phyloP scores from a whole-genome alignment of 2,113 vertebrate genomes.

The Rhynchomys soricoides region DNA sequence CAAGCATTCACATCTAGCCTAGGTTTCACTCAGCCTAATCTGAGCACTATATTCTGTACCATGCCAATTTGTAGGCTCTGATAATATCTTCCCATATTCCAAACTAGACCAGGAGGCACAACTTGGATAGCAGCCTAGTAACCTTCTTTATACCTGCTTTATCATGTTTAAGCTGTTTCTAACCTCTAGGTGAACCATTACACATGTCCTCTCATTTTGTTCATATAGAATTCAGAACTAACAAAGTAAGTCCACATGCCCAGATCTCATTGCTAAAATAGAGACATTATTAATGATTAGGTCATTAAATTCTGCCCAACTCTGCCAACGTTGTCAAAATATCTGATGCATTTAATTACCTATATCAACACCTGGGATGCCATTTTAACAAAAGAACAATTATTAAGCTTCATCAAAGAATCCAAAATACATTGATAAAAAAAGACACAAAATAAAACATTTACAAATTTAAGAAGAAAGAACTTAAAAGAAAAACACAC shows the following conservation, averaged over 20 bases:
- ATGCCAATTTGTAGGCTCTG: not conserved
- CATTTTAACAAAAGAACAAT: not conserved
- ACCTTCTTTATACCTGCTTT: not conserved
- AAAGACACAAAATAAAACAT: not conserved
- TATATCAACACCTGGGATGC: not conserved
- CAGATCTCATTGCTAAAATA: not conserved
- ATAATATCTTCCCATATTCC: not conserved
- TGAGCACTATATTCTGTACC: not conserved
- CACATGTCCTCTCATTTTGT: not conserved
- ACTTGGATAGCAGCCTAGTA: not conserved
- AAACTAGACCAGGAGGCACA: not conserved
- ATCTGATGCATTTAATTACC: not conserved
- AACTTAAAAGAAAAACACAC: not conserved
- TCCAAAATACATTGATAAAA: not conserved
- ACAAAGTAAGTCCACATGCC: not conserved
- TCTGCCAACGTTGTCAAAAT: not conserved
- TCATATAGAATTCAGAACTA: not conserved
- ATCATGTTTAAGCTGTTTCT: not conserved
- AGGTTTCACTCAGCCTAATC: not conserved
- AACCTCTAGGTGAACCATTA: not conserved
- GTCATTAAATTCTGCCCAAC: not conserved
- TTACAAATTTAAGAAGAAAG: not conserved
- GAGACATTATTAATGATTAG: not conserved
- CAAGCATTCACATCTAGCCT: not conserved
- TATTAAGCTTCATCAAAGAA: not conserved